These are phyloP conservation scores for Neotoxoptera formosana DNA, from an alignment of 1,140 invertebrate species.

Conservation along the genomic window DNA sequence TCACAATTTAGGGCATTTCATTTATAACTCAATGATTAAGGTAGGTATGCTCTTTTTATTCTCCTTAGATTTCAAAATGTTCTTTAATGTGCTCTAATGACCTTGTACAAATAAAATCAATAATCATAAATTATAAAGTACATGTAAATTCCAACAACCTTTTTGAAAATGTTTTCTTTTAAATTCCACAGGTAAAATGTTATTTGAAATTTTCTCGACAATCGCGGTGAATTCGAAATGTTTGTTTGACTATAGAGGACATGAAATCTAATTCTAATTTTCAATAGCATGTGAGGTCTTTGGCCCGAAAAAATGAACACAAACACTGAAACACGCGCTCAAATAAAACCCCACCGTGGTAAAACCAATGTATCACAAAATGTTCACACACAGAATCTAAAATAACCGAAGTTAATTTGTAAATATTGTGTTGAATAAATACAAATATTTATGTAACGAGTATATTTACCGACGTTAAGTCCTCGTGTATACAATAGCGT, in stretches of 20 bases:
- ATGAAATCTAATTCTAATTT: not conserved
- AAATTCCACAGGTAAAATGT: too few species aligned
- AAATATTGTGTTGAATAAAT: conserved; percentile 33
- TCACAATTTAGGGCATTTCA: too few species aligned
- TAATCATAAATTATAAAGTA: too few species aligned
- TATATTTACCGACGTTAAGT: conserved; percentile 32
- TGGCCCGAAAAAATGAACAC: not conserved
- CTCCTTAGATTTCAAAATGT: not conserved
- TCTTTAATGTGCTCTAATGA: too few species aligned
- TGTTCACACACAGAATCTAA: not conserved
- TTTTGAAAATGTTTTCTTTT: too few species aligned
- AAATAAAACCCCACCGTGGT: not conserved
- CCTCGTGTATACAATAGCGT: not conserved
- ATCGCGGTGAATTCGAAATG: not conserved
- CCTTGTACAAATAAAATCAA: too few species aligned
- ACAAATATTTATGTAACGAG: conserved; percentile 30
- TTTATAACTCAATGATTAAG: too few species aligned
- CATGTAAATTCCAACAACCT: too few species aligned
- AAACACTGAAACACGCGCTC: not conserved
- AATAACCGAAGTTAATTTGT: conserved; percentile 12
- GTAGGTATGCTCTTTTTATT: not conserved
- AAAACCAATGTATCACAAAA: not conserved
- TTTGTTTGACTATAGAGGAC: not conserved
- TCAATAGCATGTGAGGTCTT: not conserved
- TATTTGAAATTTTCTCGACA: too few species aligned